Base-by-base conservation (phyloP, 2,113 vertebrate species). In the Pseudolaguvia tuberculata region DNA sequence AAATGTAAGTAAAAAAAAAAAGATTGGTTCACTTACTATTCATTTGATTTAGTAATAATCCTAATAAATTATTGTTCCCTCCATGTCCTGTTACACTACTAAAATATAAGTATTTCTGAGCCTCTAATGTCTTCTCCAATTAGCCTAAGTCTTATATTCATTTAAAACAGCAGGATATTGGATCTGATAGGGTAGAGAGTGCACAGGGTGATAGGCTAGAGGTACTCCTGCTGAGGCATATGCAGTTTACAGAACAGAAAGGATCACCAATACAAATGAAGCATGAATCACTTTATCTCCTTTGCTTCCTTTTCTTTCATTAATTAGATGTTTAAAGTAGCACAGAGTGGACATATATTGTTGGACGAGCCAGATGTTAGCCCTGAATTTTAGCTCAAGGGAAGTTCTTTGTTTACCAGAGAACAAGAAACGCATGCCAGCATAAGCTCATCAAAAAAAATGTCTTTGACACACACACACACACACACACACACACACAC, bases 311-410 rank as follows among this genome's bases (percentile, higher is more conserved):
- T 86, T 79, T 79, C 67, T 84, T 77, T 84, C 77, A 84, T 83
- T 90, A 91, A 91, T 91, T 90, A 91, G 86, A 76, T 84, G 80
- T 84, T 87, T 81, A 81, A 82, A 84, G 77, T 29, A 84, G 81
- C n/a, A n/a, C n/a, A n/a, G n/a, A 83, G 84, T 86, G 87, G 88
- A 89, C 89, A 86, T 83, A 77, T 83, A 75, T 80, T 72, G 81
- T 80, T 86, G 82, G 86, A 83, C 78, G 78, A 85, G 85, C 88
- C 89, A 90, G 88, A 91, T 90, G 88, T 90, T 89, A 20, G 82
- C 79, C 69, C 81, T 86, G 86, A 85, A 86, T 86, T 86, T 71
- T 6, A 74, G 79, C 86, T 83, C 68, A 68, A 78, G 87, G 87
- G 86, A 83, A 75, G 84, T 72, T 77, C 81, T 88, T 89, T 85